These are phyloP conservation scores for Hippocampus zosterae DNA, from an alignment of 2,113 vertebrate species.

Conservation along the genomic window DNA sequence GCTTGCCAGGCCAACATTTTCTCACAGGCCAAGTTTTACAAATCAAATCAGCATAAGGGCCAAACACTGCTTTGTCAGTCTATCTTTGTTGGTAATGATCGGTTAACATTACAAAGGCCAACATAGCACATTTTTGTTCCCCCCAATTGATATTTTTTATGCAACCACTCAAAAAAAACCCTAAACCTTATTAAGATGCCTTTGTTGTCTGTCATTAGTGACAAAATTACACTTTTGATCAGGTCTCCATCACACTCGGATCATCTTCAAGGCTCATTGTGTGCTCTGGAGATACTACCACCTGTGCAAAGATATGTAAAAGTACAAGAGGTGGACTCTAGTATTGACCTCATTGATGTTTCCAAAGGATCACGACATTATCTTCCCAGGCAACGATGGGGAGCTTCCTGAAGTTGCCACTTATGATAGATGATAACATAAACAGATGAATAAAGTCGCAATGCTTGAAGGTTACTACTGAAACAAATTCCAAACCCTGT, in stretches of 20 bases:
- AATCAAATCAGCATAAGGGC: slow-evolving; percentile 9
- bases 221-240: background rate
- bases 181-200: background rate
- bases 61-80: slow-evolving; percentile 22
- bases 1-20: slow-evolving; percentile 2
- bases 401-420: background rate
- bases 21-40: slow-evolving; percentile 21
- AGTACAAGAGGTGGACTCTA: background rate
- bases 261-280: background rate
- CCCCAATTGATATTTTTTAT: background rate
- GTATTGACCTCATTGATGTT: background rate
- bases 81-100: slow-evolving; percentile 38
- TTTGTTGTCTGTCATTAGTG: background rate
- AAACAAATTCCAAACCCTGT: background rate
- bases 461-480: background rate
- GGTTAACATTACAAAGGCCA: slow-evolving; percentile 40
- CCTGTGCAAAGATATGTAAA: slow-evolving; percentile 1
- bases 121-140: background rate
- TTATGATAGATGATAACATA: background rate
- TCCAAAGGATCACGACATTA: background rate
- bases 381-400: background rate
- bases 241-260: background rate
- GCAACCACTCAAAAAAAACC: background rate
- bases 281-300: background rate
- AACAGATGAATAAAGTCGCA: slow-evolving; percentile 4